A percentile compares a stretch with the other conserved stretches of the same genome.
phyloP scores from a whole-genome alignment of 2,797 vertebrate species.

The Neomorphus geoffroyi region DNA sequence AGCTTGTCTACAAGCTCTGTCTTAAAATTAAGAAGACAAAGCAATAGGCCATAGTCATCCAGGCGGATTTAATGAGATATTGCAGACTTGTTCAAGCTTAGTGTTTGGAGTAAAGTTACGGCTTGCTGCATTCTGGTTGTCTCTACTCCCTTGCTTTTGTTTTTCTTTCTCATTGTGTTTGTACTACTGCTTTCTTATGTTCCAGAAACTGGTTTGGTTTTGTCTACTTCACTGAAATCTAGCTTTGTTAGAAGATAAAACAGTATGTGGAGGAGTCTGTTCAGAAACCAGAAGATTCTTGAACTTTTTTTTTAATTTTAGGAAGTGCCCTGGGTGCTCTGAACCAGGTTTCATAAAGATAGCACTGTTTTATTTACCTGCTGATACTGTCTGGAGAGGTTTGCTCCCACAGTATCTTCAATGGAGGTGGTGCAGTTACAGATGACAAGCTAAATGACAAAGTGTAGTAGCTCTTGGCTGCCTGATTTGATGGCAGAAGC shows the following conservation, averaged over 20 bases:
- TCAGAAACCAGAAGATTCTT: background rate
- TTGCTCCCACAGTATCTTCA: rapidly evolving
- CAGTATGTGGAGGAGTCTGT: background rate
- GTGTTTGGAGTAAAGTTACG: background rate
- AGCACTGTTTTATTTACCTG: background rate
- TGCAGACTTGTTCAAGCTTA: background rate
- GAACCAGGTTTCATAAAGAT: background rate
- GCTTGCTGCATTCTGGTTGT: background rate
- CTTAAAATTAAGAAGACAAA: background rate
- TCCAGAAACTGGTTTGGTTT: background rate
- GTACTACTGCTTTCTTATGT: background rate
- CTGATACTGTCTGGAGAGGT: background rate
- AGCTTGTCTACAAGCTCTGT: background rate
- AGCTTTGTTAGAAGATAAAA: background rate
- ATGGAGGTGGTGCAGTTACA: background rate
- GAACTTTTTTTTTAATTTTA: background rate
- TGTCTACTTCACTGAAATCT: background rate
- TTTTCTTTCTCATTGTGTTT: background rate
- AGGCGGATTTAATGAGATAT: background rate
- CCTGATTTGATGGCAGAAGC: background rate
- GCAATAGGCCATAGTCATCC: background rate
- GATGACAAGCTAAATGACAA: background rate
- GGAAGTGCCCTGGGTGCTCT: background rate
- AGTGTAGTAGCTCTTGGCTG: background rate
- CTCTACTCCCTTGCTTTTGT: background rate